Evolutionary conservation across 2,797 vertebrate species (phyloP), one percentile per base, ranked within the genome.

Genomic region (Intellagama lesueurii): DNA sequence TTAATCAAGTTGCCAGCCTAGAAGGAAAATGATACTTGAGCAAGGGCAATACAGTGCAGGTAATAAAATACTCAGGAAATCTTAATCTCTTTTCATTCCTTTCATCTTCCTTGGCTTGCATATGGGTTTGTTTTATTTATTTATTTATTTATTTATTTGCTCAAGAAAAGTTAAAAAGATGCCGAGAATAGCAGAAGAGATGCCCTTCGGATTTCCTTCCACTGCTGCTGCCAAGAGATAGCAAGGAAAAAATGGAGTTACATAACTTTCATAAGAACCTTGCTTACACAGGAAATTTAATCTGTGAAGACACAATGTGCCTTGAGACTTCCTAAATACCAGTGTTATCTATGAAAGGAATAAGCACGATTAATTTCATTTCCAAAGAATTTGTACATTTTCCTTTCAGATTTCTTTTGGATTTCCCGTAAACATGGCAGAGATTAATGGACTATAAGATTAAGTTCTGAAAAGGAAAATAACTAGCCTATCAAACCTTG

Each of bases 201-300:
- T 88, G 0, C 49, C 88, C n/a, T 87, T 85, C 94, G 82, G 92
- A 92, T 80, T 75, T 35, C 22, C 0, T 70, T 56, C 12, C 77
- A n/a, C 35, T 82, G 70, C 81, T 47, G 26, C 82, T 90, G 91
- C 78, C 91, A 92, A 88, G 6, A 87, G 68, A 86, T 82, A 92
- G 82, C 86, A 88, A 72, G 68, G 88, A 94, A 92, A 94, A 94
- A 94, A 92, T 52, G 91, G 76, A 52, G 47, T 94, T 94, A 91
- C 35, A 85, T 91, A 95, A 94, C 82, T 56, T 88, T 94, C n/a
- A 88, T 81, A 84, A 91, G 66, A 72, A 16, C 75, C 92, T 95
- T 92, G 78, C 88, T 94, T 93, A 85, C 87, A 90, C 72, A 80
- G 91, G 92, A 95, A 95, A 94, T 93, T 83, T 93, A 95, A 95